Conservation (phyloP, 1,140 invertebrate genomes). For the Belonocnema kinseyi region DNA sequence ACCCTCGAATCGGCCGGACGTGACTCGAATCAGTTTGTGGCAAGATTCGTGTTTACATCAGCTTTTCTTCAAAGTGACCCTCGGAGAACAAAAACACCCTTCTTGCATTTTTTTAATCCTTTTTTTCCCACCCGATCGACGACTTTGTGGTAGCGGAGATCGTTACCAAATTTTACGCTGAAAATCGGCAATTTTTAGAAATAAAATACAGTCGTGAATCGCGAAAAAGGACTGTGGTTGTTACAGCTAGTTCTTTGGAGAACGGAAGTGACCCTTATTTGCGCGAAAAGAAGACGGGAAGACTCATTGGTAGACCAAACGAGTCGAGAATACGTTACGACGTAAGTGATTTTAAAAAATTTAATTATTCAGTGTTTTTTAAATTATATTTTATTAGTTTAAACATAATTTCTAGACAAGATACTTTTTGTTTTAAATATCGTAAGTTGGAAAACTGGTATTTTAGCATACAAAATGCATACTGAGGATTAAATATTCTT, state of each 20-base stretch:
- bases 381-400: not conserved
- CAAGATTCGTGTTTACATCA: conserved; percentile 21
- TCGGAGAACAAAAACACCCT: not conserved
- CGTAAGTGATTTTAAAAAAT: conserved; percentile 48
- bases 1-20: conserved; percentile 70
- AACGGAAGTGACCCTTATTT: conserved; percentile 38
- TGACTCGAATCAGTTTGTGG: conserved; percentile 47
- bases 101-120: not conserved
- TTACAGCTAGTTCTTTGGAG: conserved; percentile 36
- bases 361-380: not conserved
- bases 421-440: too few species aligned
- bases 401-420: too few species aligned
- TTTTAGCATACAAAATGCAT: too few species aligned
- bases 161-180: conserved; percentile 34
- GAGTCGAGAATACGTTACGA: conserved; percentile 52
- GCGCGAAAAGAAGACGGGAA: conserved; percentile 45
- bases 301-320: conserved; percentile 46
- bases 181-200: conserved; percentile 26
- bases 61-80: conserved; percentile 23
- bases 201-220: not conserved
- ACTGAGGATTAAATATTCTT: too few species aligned
- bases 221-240: conserved; percentile 34
- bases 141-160: conserved; percentile 4
- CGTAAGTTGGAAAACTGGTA: too few species aligned
- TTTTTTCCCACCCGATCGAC: conserved; percentile 2